A percentile compares a stretch with the other conserved stretches of the same genome.
These are phyloP conservation scores for Palythoa caribaeorum DNA, from an alignment of 92 coral and sea anemone species.

Conservation along the genomic window DNA sequence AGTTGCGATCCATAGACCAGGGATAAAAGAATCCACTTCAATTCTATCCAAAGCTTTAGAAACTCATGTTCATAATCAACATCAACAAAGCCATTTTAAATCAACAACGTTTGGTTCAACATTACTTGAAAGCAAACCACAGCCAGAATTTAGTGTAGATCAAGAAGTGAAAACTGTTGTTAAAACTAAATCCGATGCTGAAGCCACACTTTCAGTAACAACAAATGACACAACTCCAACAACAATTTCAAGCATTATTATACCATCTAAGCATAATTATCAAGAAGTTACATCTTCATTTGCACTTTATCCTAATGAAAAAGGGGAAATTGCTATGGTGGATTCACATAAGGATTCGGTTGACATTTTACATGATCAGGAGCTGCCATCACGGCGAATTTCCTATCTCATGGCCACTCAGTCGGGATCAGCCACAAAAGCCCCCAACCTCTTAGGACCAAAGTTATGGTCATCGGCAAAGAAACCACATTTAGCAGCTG, in stretches of 20 bases:
- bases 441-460: constrained; percentile 47
- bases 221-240: constrained; percentile 1
- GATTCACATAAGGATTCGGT: constrained; percentile 1
- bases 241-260: constrained; percentile 23
- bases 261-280: constrained; percentile 22
- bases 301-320: constrained; percentile 29
- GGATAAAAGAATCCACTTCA: constrained; percentile 70
- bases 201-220: background rate
- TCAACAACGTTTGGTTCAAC: constrained; percentile 85
- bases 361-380: background rate
- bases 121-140: constrained; percentile 71
- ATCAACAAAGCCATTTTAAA: constrained; percentile 69
- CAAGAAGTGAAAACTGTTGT: background rate
- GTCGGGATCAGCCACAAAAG: constrained; percentile 23
- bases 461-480: constrained; percentile 44
- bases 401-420: constrained; percentile 96
- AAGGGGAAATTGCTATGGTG: constrained; percentile 14
- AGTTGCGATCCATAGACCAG: constrained; percentile 71
- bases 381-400: constrained; percentile 73
- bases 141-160: background rate
- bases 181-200: constrained; percentile 4
- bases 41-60: constrained; percentile 65
- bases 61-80: constrained; percentile 68
- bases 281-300: constrained; percentile 37
- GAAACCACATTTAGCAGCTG: constrained; percentile 42